A percentile compares a stretch with the other conserved stretches of the same genome.
Conservation (phyloP, 2,888 invertebrate species). For the Theretra japonica region DNA sequence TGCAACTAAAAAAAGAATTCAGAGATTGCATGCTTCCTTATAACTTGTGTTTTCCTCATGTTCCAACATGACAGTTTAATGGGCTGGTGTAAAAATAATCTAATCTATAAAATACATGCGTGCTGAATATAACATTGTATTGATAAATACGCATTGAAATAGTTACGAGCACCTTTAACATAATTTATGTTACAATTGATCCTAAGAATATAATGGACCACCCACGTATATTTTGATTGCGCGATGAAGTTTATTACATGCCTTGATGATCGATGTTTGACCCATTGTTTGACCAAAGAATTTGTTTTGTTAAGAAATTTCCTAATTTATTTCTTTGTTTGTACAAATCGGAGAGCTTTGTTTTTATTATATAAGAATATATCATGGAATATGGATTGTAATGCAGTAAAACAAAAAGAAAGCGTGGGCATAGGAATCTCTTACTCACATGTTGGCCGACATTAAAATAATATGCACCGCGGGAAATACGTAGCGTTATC, state of each 20-base stretch:
- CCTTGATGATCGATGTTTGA: not conserved
- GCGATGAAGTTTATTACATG: not conserved
- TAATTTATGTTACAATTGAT: slow-evolving; percentile 24
- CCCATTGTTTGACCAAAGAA: no score
- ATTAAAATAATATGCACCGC: not conserved
- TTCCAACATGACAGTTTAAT: not conserved
- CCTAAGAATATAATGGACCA: slow-evolving; percentile 46
- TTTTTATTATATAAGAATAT: no score
- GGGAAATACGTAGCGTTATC: slow-evolving; percentile 20
- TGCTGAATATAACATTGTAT: not conserved
- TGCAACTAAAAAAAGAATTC: not conserved
- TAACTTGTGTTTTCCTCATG: not conserved
- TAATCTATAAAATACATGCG: slow-evolving; percentile 6
- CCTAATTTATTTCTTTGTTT: no score
- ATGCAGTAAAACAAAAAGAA: no score
- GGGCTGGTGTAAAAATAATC: not conserved
- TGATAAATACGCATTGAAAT: slow-evolving; percentile 26
- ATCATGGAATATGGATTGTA: no score
- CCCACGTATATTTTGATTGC: slow-evolving; percentile 37
- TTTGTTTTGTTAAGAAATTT: not conserved
- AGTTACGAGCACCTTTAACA: slow-evolving; percentile 17
- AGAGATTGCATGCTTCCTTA: not conserved
- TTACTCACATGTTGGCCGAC: not conserved
- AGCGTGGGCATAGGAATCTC: no score
- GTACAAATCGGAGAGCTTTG: no score